Conservation (phyloP, 2,797 vertebrate genomes). For the Monodelphis domestica region DNA sequence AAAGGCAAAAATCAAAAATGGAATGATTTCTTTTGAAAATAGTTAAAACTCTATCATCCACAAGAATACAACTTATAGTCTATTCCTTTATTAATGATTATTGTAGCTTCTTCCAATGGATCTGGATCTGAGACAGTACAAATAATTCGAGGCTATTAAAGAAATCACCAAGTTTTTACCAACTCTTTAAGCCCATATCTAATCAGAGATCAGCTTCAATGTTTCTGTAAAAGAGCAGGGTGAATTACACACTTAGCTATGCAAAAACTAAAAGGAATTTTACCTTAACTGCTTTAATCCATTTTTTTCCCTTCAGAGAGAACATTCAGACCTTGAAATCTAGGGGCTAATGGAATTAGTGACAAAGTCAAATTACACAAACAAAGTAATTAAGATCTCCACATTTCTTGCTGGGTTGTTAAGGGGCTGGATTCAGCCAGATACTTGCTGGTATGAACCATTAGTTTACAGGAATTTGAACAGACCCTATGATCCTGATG, state of each 20-base stretch:
- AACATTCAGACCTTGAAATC: constrained; percentile 77
- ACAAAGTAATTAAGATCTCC: constrained; percentile 84
- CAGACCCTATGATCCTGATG: constrained; percentile 78
- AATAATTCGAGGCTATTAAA: constrained; percentile 47
- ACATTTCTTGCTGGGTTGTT: constrained; percentile 80
- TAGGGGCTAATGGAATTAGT: constrained; percentile 80
- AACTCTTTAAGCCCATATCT: constrained; percentile 60
- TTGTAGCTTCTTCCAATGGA: constrained; percentile 35
- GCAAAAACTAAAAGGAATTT: constrained; percentile 78
- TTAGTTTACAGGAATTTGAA: constrained; percentile 84
- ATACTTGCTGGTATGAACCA: constrained; percentile 83
- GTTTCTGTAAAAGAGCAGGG: constrained; percentile 63
- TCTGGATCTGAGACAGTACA: constrained; percentile 13
- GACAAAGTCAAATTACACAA: constrained; percentile 84
- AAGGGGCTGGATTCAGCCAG: constrained; percentile 83
- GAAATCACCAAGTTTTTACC: constrained; percentile 28
- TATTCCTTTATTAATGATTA: constrained; percentile 19
- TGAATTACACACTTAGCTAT: constrained; percentile 53
- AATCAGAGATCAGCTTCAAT: constrained; percentile 57
- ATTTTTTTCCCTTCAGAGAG: constrained; percentile 73
- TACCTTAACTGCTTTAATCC: constrained; percentile 77
- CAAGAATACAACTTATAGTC: constrained; percentile 20
- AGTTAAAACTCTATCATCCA: neutral
- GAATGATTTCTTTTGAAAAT: neutral
- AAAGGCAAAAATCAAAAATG: neutral